Conservation (phyloP, 2,113 vertebrate species). For the Phalacrocorax brasilianus region DNA sequence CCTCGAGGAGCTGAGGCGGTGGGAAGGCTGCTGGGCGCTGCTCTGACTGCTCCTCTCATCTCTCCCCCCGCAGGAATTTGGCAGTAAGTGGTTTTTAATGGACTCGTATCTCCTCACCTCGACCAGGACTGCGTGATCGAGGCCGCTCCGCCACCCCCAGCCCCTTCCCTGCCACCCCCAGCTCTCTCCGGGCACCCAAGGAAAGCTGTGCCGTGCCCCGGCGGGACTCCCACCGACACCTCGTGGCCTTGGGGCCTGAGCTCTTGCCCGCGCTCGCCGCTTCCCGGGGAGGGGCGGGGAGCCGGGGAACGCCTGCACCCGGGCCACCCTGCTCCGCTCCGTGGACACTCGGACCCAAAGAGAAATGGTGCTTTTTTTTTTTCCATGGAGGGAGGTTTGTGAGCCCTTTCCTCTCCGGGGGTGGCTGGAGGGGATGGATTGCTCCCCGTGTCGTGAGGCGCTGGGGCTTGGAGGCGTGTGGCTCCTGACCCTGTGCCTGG, state of each 20-base stretch:
- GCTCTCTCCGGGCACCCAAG: conserved; percentile 40
- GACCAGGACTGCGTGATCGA: conserved; percentile 73
- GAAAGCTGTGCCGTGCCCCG: conserved; percentile 11
- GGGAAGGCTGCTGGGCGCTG: neutral
- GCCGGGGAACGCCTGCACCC: neutral
- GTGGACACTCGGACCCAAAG: conserved; percentile 62
- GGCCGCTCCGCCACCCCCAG: conserved; percentile 56
- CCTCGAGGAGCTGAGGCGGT: neutral
- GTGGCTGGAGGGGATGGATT: neutral
- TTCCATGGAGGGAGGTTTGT: conserved; percentile 49
- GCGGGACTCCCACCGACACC: conserved; percentile 46
- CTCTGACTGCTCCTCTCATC: neutral
- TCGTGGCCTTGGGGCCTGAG: conserved; percentile 54
- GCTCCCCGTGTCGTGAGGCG: neutral
- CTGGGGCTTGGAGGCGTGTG: neutral
- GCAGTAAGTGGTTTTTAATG: conserved; percentile 76
- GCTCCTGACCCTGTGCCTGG: neutral
- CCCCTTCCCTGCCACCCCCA: conserved; percentile 38
- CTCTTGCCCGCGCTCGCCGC: conserved; percentile 22
- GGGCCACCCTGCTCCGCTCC: conserved; percentile 12
- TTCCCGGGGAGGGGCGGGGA: conserved; percentile 38
- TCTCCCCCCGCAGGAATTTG: conserved; percentile 56
- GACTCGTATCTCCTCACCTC: conserved; percentile 80
- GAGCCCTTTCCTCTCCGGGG: conserved; percentile 45
- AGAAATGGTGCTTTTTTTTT: conserved; percentile 75